Conservation (phyloP, 2,113 vertebrate genomes). For the Elanus axillaris region DNA sequence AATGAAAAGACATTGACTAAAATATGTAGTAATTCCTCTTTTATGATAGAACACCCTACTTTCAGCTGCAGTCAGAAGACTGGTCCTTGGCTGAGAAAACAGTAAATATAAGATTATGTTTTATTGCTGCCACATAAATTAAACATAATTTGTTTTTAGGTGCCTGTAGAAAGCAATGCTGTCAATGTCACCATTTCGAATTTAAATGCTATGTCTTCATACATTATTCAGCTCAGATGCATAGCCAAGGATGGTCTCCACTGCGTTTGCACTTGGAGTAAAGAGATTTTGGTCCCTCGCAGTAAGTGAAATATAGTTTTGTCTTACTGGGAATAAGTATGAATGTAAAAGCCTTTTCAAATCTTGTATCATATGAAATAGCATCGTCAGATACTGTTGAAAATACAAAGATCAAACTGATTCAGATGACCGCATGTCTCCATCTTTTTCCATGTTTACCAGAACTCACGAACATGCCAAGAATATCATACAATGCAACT, state of each 20-base stretch:
- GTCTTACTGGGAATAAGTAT: not conserved
- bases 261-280: slow-evolving; percentile 54
- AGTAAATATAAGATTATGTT: not conserved
- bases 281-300: slow-evolving; percentile 49
- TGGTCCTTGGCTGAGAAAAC: not conserved
- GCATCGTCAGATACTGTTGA: not conserved
- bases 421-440: not conserved
- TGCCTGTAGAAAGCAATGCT: not conserved
- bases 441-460: not conserved
- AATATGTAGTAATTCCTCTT: not conserved
- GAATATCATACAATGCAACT: slow-evolving; percentile 23
- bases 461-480: slow-evolving; percentile 46
- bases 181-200: slow-evolving; percentile 18
- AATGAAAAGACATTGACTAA: not conserved
- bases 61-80: not conserved
- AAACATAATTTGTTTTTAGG: not conserved
- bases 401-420: not conserved
- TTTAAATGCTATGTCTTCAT: slow-evolving; percentile 34
- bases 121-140: not conserved
- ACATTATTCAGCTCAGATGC: slow-evolving; percentile 51
- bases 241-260: not conserved
- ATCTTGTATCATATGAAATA: not conserved
- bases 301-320: slow-evolving; percentile 45
- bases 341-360: not conserved
- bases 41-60: not conserved